Conservation (phyloP, 2,797 vertebrate species). For the Chiloscyllium punctatum region DNA sequence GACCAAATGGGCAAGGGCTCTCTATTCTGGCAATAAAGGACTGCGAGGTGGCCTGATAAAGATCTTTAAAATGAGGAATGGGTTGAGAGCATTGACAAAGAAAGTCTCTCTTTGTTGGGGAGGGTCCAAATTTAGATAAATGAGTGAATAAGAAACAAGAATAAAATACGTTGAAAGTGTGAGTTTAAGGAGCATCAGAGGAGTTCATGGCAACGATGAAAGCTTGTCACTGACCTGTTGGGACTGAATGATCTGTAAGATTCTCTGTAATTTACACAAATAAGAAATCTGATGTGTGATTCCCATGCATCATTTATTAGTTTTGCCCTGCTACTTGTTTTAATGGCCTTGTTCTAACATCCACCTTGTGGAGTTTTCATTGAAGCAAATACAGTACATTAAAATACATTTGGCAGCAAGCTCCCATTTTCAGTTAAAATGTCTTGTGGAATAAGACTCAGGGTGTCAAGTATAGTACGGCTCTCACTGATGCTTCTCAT, state of each 20-base stretch:
- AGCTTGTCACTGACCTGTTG: neutral
- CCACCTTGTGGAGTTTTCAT: neutral
- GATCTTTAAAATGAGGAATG: neutral
- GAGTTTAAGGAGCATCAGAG: neutral
- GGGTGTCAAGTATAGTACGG: too few relatives aligned
- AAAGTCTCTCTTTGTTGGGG: neutral
- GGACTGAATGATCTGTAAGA: neutral
- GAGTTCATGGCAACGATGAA: neutral
- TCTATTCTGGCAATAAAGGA: neutral
- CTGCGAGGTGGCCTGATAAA: too few relatives aligned
- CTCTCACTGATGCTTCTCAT: too few relatives aligned
- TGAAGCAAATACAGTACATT: neutral
- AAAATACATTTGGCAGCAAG: too few relatives aligned
- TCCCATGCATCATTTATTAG: neutral
- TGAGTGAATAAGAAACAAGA: neutral
- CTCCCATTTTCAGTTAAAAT: too few relatives aligned
- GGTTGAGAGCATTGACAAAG: neutral
- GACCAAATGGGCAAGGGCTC: too few relatives aligned
- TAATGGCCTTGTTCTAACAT: neutral
- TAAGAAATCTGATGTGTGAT: neutral
- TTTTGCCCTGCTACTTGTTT: neutral
- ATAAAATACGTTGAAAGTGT: neutral
- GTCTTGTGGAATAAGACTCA: too few relatives aligned
- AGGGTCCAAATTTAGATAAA: neutral
- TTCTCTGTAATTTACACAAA: neutral